These are phyloP conservation scores for Isurus oxyrinchus DNA, from an alignment of 2,113 vertebrate species.

Conservation along the genomic window DNA sequence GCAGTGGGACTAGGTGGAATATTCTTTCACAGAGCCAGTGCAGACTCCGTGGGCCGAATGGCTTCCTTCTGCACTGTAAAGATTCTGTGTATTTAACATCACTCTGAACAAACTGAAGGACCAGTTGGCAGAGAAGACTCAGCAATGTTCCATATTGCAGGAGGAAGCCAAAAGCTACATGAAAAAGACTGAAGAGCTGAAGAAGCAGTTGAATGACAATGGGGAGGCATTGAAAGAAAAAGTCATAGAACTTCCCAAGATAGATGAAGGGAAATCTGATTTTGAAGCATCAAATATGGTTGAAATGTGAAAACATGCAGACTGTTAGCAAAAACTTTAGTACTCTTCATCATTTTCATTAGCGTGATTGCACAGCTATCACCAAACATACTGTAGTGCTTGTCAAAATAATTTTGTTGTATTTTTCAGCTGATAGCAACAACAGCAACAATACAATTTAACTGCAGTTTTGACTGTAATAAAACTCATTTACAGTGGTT, in stretches of 20 bases:
- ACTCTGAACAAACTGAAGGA: too few species aligned
- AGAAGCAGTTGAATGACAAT: too few species aligned
- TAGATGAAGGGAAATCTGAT: background rate
- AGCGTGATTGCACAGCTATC: background rate
- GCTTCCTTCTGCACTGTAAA: too few species aligned
- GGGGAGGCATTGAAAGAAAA: too few species aligned
- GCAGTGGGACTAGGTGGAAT: too few species aligned
- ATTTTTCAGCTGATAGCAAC: background rate
- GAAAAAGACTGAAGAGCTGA: too few species aligned
- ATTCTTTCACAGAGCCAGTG: too few species aligned
- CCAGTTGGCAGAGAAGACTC: too few species aligned
- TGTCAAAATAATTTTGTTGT: background rate
- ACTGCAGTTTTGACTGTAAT: background rate
- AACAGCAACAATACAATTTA: background rate
- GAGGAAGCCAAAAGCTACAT: too few species aligned
- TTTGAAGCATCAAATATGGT: background rate
- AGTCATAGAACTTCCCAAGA: background rate
- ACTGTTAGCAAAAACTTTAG: background rate
- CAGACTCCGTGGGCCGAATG: too few species aligned
- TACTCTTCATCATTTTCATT: constrained; percentile 1
- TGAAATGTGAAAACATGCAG: background rate
- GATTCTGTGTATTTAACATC: too few species aligned
- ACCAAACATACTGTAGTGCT: background rate
- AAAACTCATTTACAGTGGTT: background rate
- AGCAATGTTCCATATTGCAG: too few species aligned